Evolutionary conservation across 2,888 invertebrate species (phyloP).

Genomic region (Yponomeuta malinellus): DNA sequence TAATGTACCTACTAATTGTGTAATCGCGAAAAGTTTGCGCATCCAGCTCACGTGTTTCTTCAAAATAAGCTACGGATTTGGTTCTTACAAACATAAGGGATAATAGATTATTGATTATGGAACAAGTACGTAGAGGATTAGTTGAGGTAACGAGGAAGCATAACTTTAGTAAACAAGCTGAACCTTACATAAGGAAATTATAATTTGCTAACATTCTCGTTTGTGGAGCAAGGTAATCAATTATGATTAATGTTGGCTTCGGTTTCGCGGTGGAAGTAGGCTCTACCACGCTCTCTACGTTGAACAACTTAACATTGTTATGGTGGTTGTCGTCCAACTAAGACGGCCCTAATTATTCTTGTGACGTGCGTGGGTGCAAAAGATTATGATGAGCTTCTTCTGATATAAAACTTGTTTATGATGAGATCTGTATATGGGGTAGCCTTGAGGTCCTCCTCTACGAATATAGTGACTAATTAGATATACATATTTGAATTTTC

Average conservation of each 20-base stretch:
- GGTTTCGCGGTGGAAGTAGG: too few relatives aligned
- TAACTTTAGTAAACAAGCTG: background rate
- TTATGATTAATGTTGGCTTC: background rate
- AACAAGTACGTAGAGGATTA: background rate
- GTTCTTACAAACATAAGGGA: background rate
- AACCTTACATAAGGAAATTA: background rate
- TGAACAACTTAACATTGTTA: background rate
- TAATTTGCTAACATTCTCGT: background rate
- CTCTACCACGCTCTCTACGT: too few relatives aligned
- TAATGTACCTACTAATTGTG: constrained; percentile 30
- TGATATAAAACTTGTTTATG: constrained; percentile 63
- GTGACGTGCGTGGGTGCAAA: constrained; percentile 58
- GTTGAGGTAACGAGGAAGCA: background rate
- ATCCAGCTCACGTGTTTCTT: background rate
- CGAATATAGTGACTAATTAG: constrained; percentile 67
- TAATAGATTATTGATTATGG: background rate
- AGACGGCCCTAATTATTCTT: constrained; percentile 33
- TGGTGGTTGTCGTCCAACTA: background rate
- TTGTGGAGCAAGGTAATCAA: background rate
- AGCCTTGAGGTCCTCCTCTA: constrained; percentile 61
- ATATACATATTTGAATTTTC: constrained; percentile 55
- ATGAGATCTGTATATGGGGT: constrained; percentile 59
- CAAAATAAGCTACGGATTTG: background rate
- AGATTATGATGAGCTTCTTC: constrained; percentile 66
- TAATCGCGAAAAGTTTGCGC: constrained; percentile 23